phyloP scores from a whole-genome alignment of 2,888 invertebrate species.

The Agriopis marginaria region DNA sequence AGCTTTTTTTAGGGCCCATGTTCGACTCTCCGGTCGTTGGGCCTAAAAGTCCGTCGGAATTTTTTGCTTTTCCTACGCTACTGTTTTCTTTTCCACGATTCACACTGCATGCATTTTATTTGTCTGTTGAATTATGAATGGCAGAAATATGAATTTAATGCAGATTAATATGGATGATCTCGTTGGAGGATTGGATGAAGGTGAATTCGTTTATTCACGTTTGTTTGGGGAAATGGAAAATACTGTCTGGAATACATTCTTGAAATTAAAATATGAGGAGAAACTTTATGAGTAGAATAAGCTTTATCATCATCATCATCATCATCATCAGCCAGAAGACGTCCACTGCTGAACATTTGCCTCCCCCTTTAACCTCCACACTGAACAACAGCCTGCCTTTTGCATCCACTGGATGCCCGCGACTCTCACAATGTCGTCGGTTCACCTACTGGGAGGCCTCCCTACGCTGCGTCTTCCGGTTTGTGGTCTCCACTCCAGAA shows the following conservation, averaged over 20 bases:
- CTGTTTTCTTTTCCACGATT: conserved; percentile 2
- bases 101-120: conserved; percentile 20
- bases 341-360: too few species aligned
- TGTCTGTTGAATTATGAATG: conserved; percentile 36
- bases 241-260: background rate
- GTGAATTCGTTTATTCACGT: conserved; percentile 17
- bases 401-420: too few species aligned
- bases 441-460: too few species aligned
- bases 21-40: too few species aligned
- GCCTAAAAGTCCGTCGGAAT: background rate
- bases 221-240: conserved; percentile 12
- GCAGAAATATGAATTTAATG: conserved; percentile 33
- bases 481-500: too few species aligned
- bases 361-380: too few species aligned
- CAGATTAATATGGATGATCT: conserved; percentile 36
- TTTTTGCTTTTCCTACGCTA: background rate
- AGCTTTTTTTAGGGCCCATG: too few species aligned
- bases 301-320: too few species aligned
- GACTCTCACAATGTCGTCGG: too few species aligned
- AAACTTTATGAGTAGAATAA: background rate
- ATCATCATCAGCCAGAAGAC: too few species aligned
- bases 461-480: too few species aligned
- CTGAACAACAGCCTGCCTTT: too few species aligned
- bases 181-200: background rate
- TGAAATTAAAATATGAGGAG: background rate